phyloP scores from a whole-genome alignment of 2,797 vertebrate genomes.

The Platyrinchus mystaceus region DNA sequence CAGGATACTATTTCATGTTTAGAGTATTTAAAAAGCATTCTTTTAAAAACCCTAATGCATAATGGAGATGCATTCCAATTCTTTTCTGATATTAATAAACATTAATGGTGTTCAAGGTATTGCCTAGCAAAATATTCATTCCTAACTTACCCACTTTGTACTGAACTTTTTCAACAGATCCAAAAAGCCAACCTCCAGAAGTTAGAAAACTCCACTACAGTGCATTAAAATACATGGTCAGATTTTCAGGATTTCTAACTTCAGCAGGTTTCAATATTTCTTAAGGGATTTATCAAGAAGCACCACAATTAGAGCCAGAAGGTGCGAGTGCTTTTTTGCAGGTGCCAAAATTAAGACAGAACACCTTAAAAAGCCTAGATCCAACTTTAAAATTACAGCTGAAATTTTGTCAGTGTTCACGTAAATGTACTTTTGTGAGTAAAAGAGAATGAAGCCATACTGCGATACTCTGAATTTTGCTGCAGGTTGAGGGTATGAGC shows the following conservation, averaged over 20 bases:
- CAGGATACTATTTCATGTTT: background rate
- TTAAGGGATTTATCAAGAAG: background rate
- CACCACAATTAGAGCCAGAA: background rate
- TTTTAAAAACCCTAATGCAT: background rate
- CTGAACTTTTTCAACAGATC: background rate
- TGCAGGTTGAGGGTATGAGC: background rate
- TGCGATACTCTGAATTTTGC: background rate
- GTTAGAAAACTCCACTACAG: background rate
- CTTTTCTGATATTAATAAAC: background rate
- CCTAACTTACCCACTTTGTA: background rate
- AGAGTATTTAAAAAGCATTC: background rate
- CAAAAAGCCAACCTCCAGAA: background rate
- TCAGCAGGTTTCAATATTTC: background rate
- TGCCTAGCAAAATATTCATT: background rate
- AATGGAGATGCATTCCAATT: background rate
- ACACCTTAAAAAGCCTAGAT: background rate
- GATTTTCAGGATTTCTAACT: background rate
- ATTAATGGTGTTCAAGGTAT: background rate
- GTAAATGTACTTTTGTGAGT: background rate
- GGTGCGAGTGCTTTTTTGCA: background rate
- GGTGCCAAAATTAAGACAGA: background rate
- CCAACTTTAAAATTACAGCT: background rate
- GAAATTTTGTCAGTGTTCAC: fast-evolving
- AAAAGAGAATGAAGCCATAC: background rate
- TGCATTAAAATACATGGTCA: background rate